phyloP scores from a whole-genome alignment of 92 coral and sea anemone genomes.

The Micromussa lordhowensis region DNA sequence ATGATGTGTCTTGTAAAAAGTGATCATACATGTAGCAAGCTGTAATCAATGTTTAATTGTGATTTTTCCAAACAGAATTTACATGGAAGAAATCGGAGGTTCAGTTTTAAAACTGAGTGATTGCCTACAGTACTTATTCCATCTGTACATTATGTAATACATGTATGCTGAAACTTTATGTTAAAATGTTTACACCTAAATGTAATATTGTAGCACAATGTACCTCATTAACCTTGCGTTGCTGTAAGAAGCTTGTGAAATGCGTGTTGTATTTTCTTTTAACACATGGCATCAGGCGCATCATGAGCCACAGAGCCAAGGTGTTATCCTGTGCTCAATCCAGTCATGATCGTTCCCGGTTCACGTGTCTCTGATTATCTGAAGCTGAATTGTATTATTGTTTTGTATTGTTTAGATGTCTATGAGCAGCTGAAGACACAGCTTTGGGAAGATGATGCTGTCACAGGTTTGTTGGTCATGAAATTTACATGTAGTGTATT shows the following conservation, averaged over 20 bases:
- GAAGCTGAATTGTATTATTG: neutral
- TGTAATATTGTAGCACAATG: neutral
- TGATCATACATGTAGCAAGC: too few relatives aligned
- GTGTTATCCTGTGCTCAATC: neutral
- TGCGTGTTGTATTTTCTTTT: too few relatives aligned
- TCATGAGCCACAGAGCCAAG: too few relatives aligned
- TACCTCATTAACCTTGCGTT: neutral
- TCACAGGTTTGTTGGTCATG: constrained; percentile 75
- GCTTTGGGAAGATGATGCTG: constrained; percentile 95
- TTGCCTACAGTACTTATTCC: neutral
- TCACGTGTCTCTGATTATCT: neutral
- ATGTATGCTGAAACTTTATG: too few relatives aligned
- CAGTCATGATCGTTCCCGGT: neutral
- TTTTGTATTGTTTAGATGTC: constrained; percentile 69
- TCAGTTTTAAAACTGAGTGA: too few relatives aligned
- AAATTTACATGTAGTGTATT: too few relatives aligned
- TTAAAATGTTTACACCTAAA: too few relatives aligned
- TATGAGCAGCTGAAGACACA: constrained; percentile 91
- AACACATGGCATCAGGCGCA: too few relatives aligned
- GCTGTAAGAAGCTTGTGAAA: neutral
- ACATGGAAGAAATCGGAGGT: too few relatives aligned
- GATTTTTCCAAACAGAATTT: neutral
- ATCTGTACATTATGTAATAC: too few relatives aligned
- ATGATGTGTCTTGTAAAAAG: neutral
- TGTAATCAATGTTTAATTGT: neutral